These are phyloP conservation scores for Adoxophyes honmai DNA, from an alignment of 1,140 invertebrate species.

Conservation along the genomic window DNA sequence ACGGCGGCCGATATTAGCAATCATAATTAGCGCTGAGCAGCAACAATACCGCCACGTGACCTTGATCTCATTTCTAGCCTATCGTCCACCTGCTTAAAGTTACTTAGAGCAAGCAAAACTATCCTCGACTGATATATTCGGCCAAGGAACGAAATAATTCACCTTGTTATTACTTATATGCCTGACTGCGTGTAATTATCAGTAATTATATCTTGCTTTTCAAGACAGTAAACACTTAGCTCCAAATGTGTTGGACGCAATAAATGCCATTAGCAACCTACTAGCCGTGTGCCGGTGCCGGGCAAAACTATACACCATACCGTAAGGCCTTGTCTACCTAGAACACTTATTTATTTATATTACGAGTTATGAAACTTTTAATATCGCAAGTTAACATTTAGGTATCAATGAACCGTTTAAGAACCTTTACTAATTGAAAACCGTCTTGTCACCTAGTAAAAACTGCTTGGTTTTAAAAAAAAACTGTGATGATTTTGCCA, in stretches of 20 bases:
- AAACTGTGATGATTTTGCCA: too few species aligned
- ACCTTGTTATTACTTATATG: conserved; percentile 4
- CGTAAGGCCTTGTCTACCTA: conserved; percentile 9
- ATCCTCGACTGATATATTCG: background rate
- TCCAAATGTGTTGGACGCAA: conserved; percentile 1
- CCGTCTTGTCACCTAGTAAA: too few species aligned
- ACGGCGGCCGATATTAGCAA: conserved; percentile 37
- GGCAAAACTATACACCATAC: background rate
- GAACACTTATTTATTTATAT: too few species aligned
- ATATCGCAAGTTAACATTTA: too few species aligned
- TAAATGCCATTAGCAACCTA: conserved; percentile 4
- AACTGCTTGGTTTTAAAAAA: too few species aligned
- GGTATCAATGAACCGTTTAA: too few species aligned
- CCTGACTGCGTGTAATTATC: background rate
- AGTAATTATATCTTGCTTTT: conserved; percentile 1
- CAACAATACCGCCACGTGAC: conserved; percentile 49
- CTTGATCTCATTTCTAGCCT: conserved; percentile 56
- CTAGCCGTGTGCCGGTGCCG: background rate
- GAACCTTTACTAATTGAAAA: too few species aligned
- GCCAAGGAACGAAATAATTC: conserved; percentile 9
- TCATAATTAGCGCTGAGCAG: conserved; percentile 46
- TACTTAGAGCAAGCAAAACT: conserved; percentile 18
- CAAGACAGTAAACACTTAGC: background rate
- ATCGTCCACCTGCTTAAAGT: conserved; percentile 40
- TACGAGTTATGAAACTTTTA: too few species aligned